These are phyloP conservation scores for Tipula lateralis DNA, from an alignment of 2,888 invertebrate genomes.

Conservation along the genomic window DNA sequence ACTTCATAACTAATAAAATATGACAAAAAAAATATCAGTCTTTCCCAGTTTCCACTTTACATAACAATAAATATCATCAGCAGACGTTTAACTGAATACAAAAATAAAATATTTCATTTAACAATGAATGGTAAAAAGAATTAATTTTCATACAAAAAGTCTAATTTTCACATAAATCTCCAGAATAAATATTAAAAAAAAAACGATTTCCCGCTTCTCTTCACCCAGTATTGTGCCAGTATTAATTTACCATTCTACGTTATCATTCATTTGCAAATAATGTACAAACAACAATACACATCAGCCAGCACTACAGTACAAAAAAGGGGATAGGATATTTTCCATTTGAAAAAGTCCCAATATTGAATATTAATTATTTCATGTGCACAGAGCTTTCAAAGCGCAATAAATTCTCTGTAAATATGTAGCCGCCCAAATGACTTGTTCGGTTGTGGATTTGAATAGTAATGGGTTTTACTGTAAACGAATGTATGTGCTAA, in stretches of 20 bases:
- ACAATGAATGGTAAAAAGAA: not conserved
- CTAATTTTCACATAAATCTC: slow-evolving; percentile 19
- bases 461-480: not conserved
- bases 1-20: not conserved
- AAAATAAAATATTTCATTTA: not conserved
- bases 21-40: not conserved
- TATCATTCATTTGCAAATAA: not conserved
- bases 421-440: not conserved
- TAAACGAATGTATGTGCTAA: not conserved
- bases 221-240: not conserved
- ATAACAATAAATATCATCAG: slow-evolving; percentile 2
- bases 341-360: not conserved
- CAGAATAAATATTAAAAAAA: not conserved
- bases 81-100: not conserved
- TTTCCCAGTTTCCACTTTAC: not conserved
- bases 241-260: not conserved
- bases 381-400: not conserved
- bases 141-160: not conserved
- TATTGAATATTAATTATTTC: not conserved
- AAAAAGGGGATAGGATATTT: not conserved
- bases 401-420: not conserved
- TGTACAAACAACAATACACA: not conserved
- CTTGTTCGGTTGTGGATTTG: not conserved
- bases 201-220: not conserved
- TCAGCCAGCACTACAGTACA: not conserved